Evolutionary conservation across 2,797 vertebrate genomes (phyloP).

Genomic region (Rhinophrynus dorsalis): DNA sequence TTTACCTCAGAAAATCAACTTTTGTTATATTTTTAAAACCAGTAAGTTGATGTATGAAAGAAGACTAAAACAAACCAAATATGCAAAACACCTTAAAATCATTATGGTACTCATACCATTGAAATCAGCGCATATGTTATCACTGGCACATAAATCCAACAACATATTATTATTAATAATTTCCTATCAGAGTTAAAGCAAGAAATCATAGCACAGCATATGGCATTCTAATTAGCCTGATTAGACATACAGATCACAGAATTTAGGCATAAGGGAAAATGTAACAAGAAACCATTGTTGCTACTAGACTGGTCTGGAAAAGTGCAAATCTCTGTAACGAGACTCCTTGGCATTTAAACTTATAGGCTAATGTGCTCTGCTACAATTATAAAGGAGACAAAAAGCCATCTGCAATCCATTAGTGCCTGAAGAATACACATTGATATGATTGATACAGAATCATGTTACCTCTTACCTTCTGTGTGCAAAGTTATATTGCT

Average conservation of each 20-base stretch:
- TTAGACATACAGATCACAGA: conserved; percentile 59
- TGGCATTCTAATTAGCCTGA: conserved; percentile 63
- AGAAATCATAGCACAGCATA: conserved; percentile 64
- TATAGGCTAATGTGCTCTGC: conserved; percentile 58
- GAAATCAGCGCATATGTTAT: neutral
- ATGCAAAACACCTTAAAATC: too few species aligned
- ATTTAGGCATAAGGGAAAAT: conserved; percentile 60
- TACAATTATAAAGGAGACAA: conserved; percentile 58
- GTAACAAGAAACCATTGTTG: conserved; percentile 61
- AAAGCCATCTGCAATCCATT: conserved; percentile 60
- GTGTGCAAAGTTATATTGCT: conserved; percentile 5
- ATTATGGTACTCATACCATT: too few species aligned
- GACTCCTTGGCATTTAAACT: conserved; percentile 60
- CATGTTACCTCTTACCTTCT: conserved; percentile 48
- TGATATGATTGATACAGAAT: conserved; percentile 58
- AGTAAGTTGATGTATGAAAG: too few species aligned
- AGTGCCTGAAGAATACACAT: conserved; percentile 56
- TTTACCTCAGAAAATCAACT: too few species aligned
- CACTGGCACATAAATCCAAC: conserved; percentile 51
- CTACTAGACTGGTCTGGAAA: conserved; percentile 56
- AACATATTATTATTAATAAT: conserved; percentile 61
- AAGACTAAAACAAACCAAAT: too few species aligned
- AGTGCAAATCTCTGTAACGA: conserved; percentile 58
- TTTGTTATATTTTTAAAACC: too few species aligned
- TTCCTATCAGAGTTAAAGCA: conserved; percentile 59